Evolutionary conservation across 2,797 vertebrate species (phyloP).

Genomic region (Karalla daura): DNA sequence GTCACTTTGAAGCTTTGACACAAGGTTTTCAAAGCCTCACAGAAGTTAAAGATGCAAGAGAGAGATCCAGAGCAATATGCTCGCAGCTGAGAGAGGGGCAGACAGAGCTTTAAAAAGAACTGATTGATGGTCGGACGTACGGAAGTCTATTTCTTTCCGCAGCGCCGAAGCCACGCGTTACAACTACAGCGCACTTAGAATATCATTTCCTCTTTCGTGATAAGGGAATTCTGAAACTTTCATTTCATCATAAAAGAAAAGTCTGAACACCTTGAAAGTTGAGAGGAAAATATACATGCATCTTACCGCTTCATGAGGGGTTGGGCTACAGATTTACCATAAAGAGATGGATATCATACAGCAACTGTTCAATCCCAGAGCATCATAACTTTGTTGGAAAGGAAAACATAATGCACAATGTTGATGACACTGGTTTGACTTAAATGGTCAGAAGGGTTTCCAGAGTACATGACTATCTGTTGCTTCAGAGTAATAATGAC

Average conservation of each 20-base stretch:
- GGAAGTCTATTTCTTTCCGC: constrained; percentile 12
- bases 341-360: not conserved
- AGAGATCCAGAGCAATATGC: constrained; percentile 5
- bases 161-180: constrained; percentile 25
- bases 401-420: not conserved
- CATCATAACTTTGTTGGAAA: not conserved
- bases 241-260: not conserved
- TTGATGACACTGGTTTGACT: too few relatives aligned
- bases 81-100: constrained; percentile 3
- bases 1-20: constrained; percentile 61
- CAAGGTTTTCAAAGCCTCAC: constrained; percentile 56
- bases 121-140: constrained; percentile 46
- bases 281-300: not conserved
- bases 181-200: constrained; percentile 8
- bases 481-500: too few relatives aligned
- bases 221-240: not conserved
- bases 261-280: constrained; percentile 1
- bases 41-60: constrained; percentile 61
- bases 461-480: too few relatives aligned
- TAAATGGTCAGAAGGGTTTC: too few relatives aligned
- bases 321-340: not conserved
- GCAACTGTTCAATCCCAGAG: not conserved
- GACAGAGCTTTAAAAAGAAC: constrained; percentile 40
- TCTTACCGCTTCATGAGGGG: not conserved
- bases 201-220: not conserved